phyloP scores from a whole-genome alignment of 2,888 invertebrate genomes.

The Oasisia sp. region DNA sequence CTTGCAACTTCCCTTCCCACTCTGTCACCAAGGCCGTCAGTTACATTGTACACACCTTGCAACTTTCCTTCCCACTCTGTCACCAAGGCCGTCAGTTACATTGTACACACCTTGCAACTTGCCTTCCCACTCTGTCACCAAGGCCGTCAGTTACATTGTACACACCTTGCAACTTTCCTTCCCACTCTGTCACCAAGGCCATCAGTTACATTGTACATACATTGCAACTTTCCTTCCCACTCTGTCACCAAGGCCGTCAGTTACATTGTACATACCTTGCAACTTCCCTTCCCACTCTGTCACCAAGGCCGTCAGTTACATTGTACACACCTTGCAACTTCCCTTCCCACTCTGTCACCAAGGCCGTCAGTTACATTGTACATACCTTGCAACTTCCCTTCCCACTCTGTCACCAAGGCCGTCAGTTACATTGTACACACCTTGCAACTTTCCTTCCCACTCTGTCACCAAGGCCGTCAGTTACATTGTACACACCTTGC shows the following conservation, averaged over 20 bases:
- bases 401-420: conserved; percentile 53
- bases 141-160: conserved; percentile 50
- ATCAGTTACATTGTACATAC: no score
- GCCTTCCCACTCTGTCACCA: conserved; percentile 53
- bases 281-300: conserved; percentile 49
- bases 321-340: conserved; percentile 32
- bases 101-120: conserved; percentile 32
- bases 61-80: conserved; percentile 50
- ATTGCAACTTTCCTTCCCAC: conserved; percentile 42
- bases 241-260: conserved; percentile 55
- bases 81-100: conserved; percentile 52
- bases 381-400: conserved; percentile 36
- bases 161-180: conserved; percentile 38
- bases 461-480: conserved; percentile 55
- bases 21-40: conserved; percentile 55
- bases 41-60: no score
- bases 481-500: no score
- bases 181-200: conserved; percentile 53
- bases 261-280: no score
- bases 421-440: no score
- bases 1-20: conserved; percentile 42
- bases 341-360: conserved; percentile 52
- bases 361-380: conserved; percentile 52
- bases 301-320: conserved; percentile 52
- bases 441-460: conserved; percentile 42